phyloP scores from a whole-genome alignment of 2,888 invertebrate genomes.

The Chalcosyrphus nemorum region DNA sequence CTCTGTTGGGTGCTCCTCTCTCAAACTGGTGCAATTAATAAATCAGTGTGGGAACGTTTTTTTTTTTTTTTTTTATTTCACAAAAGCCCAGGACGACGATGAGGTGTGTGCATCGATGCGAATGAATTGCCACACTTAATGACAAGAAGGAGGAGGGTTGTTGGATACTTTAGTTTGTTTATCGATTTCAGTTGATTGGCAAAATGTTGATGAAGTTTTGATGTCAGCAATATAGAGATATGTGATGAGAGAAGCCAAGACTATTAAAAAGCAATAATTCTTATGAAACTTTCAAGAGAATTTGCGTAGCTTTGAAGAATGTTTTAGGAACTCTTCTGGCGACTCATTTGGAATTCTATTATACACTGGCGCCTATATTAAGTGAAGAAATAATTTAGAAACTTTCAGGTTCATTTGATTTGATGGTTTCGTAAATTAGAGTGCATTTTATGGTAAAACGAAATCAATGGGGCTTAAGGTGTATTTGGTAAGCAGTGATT shows the following conservation, averaged over 20 bases:
- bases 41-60: conserved; percentile 50
- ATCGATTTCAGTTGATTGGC: conserved; percentile 18
- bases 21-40: conserved; percentile 46
- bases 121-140: not conserved
- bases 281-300: not conserved
- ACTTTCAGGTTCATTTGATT: not conserved
- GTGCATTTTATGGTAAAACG: no score
- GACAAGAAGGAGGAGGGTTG: not conserved
- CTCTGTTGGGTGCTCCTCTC: not conserved
- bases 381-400: not conserved
- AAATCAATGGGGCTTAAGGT: no score
- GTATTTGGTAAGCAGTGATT: no score
- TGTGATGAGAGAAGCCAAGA: not conserved
- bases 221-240: not conserved
- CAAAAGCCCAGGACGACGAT: not conserved
- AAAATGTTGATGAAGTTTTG: not conserved
- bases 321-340: not conserved
- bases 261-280: not conserved
- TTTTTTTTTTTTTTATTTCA: conserved; percentile 16
- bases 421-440: not conserved
- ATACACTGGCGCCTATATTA: no score
- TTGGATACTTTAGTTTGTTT: not conserved
- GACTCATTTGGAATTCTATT: not conserved
- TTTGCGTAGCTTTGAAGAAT: not conserved
- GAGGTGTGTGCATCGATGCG: conserved; percentile 18